phyloP scores from a whole-genome alignment of 2,113 vertebrate genomes.

The Prunella fulvescens region DNA sequence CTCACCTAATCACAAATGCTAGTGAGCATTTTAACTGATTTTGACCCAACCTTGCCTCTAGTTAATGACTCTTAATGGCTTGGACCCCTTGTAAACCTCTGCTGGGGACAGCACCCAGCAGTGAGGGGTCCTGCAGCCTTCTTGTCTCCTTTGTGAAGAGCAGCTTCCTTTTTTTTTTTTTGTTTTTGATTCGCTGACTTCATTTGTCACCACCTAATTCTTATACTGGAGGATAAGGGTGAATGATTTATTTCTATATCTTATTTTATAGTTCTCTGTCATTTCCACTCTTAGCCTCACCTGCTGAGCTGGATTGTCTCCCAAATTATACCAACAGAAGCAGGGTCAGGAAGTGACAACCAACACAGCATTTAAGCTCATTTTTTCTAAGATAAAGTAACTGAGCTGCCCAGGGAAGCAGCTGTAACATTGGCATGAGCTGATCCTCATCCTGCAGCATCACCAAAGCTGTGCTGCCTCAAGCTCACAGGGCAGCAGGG shows the following conservation, averaged over 20 bases:
- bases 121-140: neutral
- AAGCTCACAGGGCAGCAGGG: rapidly evolving
- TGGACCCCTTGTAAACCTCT: neutral
- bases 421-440: neutral
- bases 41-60: neutral
- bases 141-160: neutral
- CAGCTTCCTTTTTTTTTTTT: neutral
- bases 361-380: neutral
- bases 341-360: neutral
- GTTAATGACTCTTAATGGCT: neutral
- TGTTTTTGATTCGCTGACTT: neutral
- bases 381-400: neutral
- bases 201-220: neutral
- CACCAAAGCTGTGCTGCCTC: neutral
- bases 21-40: neutral
- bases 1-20: neutral
- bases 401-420: neutral
- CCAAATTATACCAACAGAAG: neutral
- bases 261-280: neutral
- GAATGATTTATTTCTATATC: neutral
- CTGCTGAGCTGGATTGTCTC: neutral
- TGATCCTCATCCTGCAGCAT: neutral
- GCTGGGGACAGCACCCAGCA: neutral
- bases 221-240: neutral
- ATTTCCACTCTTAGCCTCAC: neutral